These are phyloP conservation scores for Syrista parreyssii DNA, from an alignment of 2,888 invertebrate species.

Conservation along the genomic window DNA sequence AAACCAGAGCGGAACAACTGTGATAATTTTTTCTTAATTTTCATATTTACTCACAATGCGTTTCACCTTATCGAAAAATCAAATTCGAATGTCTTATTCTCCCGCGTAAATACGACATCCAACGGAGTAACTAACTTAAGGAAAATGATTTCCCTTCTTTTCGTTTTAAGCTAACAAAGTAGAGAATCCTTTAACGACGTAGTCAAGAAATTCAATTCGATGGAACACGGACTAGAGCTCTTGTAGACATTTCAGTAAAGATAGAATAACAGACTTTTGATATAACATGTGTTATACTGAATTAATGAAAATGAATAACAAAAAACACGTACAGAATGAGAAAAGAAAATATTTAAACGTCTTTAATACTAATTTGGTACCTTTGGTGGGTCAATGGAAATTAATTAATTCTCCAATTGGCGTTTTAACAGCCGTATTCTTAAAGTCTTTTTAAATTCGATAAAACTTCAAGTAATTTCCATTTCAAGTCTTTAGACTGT, in stretches of 20 bases:
- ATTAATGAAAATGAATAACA: conserved; percentile 28
- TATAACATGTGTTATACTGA: not conserved
- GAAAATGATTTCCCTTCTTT: not conserved
- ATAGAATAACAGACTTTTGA: not conserved
- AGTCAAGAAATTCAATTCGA: not conserved
- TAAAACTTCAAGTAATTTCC: not conserved
- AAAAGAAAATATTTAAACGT: conserved; percentile 2
- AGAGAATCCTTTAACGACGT: not conserved
- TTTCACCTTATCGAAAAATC: not conserved
- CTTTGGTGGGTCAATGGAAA: conserved; percentile 31
- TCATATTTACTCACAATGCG: not conserved
- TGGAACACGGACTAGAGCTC: not conserved
- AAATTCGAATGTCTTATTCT: not conserved
- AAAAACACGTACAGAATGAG: not conserved
- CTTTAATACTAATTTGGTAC: conserved; percentile 24
- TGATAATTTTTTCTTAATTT: not conserved
- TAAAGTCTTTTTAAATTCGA: not conserved
- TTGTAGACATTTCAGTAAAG: not conserved
- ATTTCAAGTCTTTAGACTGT: not conserved
- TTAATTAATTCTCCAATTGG: not conserved
- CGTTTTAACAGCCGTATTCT: not conserved
- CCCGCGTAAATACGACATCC: not conserved
- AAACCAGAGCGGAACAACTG: not conserved
- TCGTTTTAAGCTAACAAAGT: not conserved
- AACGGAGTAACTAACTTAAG: not conserved